phyloP scores from a whole-genome alignment of 2,888 invertebrate genomes.

The Onchidella celtica region DNA sequence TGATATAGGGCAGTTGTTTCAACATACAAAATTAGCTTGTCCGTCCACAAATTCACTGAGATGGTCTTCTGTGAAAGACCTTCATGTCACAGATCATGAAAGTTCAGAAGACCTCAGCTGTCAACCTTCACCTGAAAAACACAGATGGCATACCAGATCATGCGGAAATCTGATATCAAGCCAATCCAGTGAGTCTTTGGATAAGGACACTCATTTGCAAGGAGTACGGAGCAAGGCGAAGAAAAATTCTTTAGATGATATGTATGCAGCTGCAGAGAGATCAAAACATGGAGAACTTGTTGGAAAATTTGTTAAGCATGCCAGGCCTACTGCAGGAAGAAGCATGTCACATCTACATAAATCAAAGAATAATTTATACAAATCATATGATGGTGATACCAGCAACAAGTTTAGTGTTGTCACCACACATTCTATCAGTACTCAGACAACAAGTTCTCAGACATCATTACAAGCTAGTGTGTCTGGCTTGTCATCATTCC shows the following conservation, averaged over 20 bases:
- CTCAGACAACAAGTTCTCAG: slow-evolving; percentile 34
- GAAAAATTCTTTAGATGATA: background rate
- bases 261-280: background rate
- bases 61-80: slow-evolving; percentile 24
- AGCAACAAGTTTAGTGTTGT: too few species aligned
- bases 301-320: slow-evolving; percentile 27
- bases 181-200: background rate
- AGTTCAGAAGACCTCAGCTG: background rate
- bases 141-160: slow-evolving; percentile 7
- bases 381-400: background rate
- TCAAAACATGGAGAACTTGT: too few species aligned
- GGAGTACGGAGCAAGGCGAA: too few species aligned
- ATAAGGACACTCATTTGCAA: too few species aligned
- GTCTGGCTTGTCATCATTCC: background rate
- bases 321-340: background rate
- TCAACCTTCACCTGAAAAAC: background rate
- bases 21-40: slow-evolving; percentile 34
- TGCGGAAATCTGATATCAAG: slow-evolving; percentile 10
- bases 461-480: background rate
- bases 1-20: slow-evolving; percentile 34
- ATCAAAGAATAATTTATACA: background rate
- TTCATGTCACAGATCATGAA: background rate
- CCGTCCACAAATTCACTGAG: slow-evolving; percentile 31
- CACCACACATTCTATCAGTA: slow-evolving; percentile 11
- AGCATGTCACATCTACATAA: background rate